A percentile compares a stretch with the other conserved stretches of the same genome.
Conservation (phyloP, 2,888 invertebrate species). For the Colletes collaris region DNA sequence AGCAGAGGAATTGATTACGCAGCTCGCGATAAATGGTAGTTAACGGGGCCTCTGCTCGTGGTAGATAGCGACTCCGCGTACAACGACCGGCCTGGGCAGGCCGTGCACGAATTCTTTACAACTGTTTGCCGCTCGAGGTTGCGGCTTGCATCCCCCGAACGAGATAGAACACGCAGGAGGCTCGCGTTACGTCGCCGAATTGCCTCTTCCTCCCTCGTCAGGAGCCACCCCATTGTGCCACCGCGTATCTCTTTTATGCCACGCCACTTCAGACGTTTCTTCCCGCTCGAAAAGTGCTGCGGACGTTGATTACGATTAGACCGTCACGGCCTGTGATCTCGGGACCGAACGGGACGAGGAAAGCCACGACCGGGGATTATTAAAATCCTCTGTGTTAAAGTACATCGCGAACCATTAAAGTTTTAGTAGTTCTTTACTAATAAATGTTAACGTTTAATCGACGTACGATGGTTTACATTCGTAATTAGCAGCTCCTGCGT, state of each 20-base stretch:
- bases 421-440: too few relatives aligned
- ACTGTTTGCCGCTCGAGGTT: conserved; percentile 77
- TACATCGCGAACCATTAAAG: too few relatives aligned
- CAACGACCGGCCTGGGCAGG: conserved; percentile 40
- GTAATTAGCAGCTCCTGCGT: too few relatives aligned
- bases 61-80: conserved; percentile 74
- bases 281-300: conserved; percentile 24
- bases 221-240: conserved; percentile 6
- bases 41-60: conserved; percentile 72
- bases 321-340: conserved; percentile 29
- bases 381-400: too few relatives aligned
- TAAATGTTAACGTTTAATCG: too few relatives aligned
- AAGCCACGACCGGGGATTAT: too few relatives aligned
- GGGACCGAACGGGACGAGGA: not conserved
- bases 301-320: conserved; percentile 58
- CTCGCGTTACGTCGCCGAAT: conserved; percentile 45
- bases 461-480: too few relatives aligned
- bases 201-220: conserved; percentile 11
- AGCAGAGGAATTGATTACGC: conserved; percentile 75
- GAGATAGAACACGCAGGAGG: conserved; percentile 78
- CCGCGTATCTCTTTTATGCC: conserved; percentile 41
- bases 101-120: conserved; percentile 77
- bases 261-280: conserved; percentile 33
- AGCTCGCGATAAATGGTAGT: conserved; percentile 76
- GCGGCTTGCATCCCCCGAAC: conserved; percentile 74